Evolutionary conservation across 2,113 vertebrate genomes (phyloP), one percentile per base, ranked within the genome.

Genomic region (Peucedramus taeniatus): DNA sequence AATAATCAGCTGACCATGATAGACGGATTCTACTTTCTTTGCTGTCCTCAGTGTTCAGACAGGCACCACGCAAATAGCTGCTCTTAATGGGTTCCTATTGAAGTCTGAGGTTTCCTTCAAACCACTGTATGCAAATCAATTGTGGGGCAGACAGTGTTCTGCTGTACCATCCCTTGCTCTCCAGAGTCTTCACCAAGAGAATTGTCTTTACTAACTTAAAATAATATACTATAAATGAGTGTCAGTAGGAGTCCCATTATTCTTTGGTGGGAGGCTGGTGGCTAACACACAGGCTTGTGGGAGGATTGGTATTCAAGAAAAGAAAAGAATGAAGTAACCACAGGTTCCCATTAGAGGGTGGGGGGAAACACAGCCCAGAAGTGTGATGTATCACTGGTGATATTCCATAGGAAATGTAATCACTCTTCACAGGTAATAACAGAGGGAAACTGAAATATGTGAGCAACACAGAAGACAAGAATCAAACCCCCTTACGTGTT

Each of bases 81-180:
- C 74, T 89, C 77, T 94, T 96, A 90, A 94, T 93, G 77, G 83
- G 39, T 64, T 40, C 4, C 66, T 90, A 21, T 72, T 90, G 77
- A 84, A 94, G 65, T 71, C 65, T 96, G 92, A 95, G 93, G 83
- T 94, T 96, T 97, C 75, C 70, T 94, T 93, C 64, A 91, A 87
- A 92, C 93, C 79, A 37, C 82, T 84, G 31, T 75, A 45, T 89
- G 86, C 53, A 79, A 51, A 94, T 96, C 83, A 83, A 70, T 93
- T 92, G 72, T 65, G 64, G 42, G 71, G 35, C 86, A 95, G 93
- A 71, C 66, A 89, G 54, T 49, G 40, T 92, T 93, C 81, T 91
- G 35, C 60, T 79, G 30, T 74, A 20, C 74, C 16, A 7, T 91
- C 35, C 84, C 79, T 30, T n/a, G 39, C 94, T 97, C 81, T 97